Percentiles rank a stretch among this genome's conserved stretches.
phyloP scores from a whole-genome alignment of 1,140 invertebrate species.

The Drosophila kanapiae region DNA sequence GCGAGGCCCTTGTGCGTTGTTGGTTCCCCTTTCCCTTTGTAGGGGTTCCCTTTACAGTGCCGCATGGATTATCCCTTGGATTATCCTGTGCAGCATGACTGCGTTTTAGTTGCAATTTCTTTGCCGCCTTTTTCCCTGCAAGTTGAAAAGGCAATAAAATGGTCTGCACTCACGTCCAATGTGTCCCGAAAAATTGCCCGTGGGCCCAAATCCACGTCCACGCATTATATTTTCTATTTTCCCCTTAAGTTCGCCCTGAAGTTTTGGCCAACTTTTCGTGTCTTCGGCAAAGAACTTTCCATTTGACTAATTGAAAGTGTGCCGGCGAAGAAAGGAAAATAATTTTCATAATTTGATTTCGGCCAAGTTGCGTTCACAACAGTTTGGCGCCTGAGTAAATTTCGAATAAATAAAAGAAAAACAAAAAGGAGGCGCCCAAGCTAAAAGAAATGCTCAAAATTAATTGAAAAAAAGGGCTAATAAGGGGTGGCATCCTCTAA shows the following conservation, averaged over 20 bases:
- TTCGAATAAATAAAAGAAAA: constrained; percentile 44
- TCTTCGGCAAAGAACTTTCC: constrained; percentile 52
- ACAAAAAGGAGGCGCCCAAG: no score
- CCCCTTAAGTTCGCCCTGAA: constrained; percentile 21
- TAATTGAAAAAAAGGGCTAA: constrained; percentile 70
- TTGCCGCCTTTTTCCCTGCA: constrained; percentile 20
- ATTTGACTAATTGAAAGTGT: constrained; percentile 75
- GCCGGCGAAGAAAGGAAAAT: constrained; percentile 55
- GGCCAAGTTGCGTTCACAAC: constrained; percentile 24
- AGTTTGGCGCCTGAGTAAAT: constrained; percentile 52
- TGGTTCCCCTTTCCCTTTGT: constrained; percentile 33
- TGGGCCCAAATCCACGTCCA: constrained; percentile 40
- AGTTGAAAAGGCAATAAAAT: constrained; percentile 55
- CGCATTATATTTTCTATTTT: constrained; percentile 35
- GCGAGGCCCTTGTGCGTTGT: constrained; percentile 33
- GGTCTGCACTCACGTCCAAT: constrained; percentile 35
- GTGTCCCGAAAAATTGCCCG: constrained; percentile 19
- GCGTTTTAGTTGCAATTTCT: constrained; percentile 76
- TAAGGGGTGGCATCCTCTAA: constrained; percentile 42
- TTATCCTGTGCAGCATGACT: constrained; percentile 77
- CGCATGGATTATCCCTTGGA: constrained; percentile 67
- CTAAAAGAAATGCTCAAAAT: constrained; percentile 56
- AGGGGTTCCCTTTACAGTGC: constrained; percentile 12
- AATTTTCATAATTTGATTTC: constrained; percentile 80
- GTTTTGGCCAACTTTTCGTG: constrained; percentile 36